phyloP scores from a whole-genome alignment of 1,140 invertebrate genomes.

The Ruditapes philippinarum region DNA sequence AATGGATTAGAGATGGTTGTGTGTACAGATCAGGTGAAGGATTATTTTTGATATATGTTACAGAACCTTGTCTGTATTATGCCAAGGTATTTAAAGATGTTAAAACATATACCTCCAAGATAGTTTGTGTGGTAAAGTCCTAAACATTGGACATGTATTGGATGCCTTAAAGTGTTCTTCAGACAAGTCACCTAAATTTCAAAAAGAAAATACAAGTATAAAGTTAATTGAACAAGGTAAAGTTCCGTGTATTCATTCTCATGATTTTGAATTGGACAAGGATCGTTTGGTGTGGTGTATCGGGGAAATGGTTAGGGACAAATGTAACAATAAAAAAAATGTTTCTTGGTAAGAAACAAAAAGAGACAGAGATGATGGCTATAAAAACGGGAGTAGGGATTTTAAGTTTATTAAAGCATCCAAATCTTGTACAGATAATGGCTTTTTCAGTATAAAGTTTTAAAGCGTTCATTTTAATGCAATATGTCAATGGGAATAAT shows the following conservation, averaged over 20 bases:
- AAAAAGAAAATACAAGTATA: too few relatives aligned
- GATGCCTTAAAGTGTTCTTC: too few relatives aligned
- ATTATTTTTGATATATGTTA: too few relatives aligned
- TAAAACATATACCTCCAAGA: too few relatives aligned
- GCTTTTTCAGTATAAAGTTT: not conserved
- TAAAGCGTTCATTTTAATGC: not conserved
- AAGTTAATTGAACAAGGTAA: too few relatives aligned
- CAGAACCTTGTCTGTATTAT: too few relatives aligned
- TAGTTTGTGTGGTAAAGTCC: too few relatives aligned
- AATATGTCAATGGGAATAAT: not conserved
- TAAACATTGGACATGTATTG: too few relatives aligned
- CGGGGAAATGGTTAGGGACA: constrained; percentile 50
- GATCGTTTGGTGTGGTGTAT: constrained; percentile 47
- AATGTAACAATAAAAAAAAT: constrained; percentile 48
- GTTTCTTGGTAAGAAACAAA: not conserved
- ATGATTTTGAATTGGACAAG: constrained; percentile 58
- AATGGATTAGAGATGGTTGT: too few relatives aligned
- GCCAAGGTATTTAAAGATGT: too few relatives aligned
- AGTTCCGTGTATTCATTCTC: constrained; percentile 63
- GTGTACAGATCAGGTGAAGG: too few relatives aligned
- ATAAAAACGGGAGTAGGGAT: constrained; percentile 31
- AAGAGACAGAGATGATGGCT: constrained; percentile 3
- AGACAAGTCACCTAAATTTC: too few relatives aligned
- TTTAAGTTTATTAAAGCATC: not conserved
- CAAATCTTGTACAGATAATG: not conserved